Percentiles rank a stretch among this genome's conserved stretches.
Evolutionary conservation across 2,797 vertebrate genomes (phyloP).

Genomic region (Ispidina picta): DNA sequence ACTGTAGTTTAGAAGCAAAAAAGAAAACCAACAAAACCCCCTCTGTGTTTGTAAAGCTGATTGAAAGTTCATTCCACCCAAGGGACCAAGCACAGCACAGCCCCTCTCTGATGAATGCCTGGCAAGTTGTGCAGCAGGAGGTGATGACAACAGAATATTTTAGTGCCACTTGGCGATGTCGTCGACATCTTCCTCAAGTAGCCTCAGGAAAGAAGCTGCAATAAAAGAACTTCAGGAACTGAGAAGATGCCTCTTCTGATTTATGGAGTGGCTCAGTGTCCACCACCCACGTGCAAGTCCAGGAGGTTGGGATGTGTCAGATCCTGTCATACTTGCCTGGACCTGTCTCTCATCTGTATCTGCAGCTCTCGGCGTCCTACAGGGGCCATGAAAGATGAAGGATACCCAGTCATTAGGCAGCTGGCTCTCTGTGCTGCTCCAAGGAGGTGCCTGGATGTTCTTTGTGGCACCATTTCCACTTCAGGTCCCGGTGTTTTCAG

Average conservation of each 20-base stretch:
- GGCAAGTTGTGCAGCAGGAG: neutral
- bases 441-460: neutral
- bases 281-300: too few relatives aligned
- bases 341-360: neutral
- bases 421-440: neutral
- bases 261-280: neutral
- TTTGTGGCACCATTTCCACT: neutral
- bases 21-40: neutral
- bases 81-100: neutral
- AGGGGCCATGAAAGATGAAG: neutral
- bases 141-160: neutral
- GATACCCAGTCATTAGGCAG: neutral
- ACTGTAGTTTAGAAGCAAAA: neutral
- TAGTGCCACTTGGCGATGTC: neutral
- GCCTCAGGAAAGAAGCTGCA: neutral
- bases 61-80: neutral
- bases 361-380: neutral
- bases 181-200: neutral
- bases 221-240: neutral
- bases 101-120: neutral
- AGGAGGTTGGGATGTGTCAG: too few relatives aligned
- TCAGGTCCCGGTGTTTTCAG: neutral
- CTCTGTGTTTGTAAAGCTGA: neutral
- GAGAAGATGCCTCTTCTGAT: neutral
- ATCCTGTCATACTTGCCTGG: neutral